Conservation (phyloP, 2,113 vertebrate genomes). For the Menura novaehollandiae region DNA sequence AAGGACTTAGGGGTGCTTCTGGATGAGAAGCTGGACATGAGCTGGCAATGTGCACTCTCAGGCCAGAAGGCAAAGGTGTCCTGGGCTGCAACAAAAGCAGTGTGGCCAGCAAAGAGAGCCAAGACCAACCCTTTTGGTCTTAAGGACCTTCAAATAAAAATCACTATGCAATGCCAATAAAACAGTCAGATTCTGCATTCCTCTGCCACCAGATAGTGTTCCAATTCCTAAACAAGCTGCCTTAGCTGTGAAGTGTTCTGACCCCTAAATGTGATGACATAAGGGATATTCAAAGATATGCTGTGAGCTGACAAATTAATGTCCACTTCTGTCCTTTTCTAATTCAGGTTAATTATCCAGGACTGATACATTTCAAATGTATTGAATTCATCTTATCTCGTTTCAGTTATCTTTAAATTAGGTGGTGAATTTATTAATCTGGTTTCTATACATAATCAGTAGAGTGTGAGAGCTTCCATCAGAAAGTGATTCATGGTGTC, state of each 20-base stretch:
- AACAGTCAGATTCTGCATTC: neutral
- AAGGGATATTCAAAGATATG: neutral
- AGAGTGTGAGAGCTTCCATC: neutral
- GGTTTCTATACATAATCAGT: neutral
- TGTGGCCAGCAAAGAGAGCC: neutral
- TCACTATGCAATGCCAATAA: neutral
- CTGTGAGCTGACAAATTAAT: neutral
- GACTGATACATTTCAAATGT: neutral
- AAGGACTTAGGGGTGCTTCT: neutral
- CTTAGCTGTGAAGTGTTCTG: neutral
- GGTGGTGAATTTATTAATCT: neutral
- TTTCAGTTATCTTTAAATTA: neutral
- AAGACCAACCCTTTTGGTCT: neutral
- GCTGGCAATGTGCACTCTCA: neutral
- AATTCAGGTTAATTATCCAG: slow-evolving; percentile 29
- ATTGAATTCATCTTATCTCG: neutral
- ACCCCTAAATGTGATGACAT: neutral
- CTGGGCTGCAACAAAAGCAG: neutral
- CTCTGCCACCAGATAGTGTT: neutral
- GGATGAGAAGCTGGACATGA: neutral
- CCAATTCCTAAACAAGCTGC: neutral
- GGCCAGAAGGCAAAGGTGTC: neutral
- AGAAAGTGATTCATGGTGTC: neutral
- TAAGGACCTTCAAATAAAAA: neutral
- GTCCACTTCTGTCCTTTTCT: neutral